Evolutionary conservation across 1,140 invertebrate genomes (phyloP).

Genomic region (Xylocopa sonorina): DNA sequence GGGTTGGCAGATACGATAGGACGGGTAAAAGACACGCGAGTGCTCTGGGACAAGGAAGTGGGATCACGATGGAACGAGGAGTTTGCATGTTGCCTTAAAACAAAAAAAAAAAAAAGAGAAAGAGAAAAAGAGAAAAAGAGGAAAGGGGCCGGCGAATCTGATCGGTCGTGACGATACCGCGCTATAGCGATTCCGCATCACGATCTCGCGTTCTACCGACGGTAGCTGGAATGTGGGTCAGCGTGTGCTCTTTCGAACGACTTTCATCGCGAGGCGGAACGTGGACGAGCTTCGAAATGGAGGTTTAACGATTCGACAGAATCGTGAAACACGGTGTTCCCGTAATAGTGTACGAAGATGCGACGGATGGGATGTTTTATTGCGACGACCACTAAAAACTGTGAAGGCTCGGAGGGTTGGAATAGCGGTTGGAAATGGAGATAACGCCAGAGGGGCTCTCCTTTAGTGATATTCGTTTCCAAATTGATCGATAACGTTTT

Average conservation of each 20-base stretch:
- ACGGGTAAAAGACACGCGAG: conserved; percentile 36
- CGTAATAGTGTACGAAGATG: no score
- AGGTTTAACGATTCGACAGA: background rate
- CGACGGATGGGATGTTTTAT: no score
- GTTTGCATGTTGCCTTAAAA: conserved; percentile 23
- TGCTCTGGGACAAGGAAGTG: background rate
- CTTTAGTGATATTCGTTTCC: no score
- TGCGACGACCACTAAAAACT: no score
- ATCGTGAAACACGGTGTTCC: no score
- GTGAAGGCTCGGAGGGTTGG: no score
- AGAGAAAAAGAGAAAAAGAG: no score
- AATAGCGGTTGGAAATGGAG: no score
- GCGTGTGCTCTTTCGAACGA: background rate
- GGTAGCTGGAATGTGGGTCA: background rate
- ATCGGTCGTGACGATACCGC: background rate
- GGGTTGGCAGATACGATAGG: conserved; percentile 6
- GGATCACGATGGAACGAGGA: conserved; percentile 22
- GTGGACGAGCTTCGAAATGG: background rate
- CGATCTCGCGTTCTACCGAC: background rate
- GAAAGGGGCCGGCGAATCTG: background rate
- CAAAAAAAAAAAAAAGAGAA: background rate
- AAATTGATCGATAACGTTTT: no score
- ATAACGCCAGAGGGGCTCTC: no score
- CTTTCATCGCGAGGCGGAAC: background rate
- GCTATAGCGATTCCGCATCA: background rate